Percentiles rank a stretch among this genome's conserved stretches.
Evolutionary conservation across 2,888 invertebrate species (phyloP).

Genomic region (Vesta saturnalis): DNA sequence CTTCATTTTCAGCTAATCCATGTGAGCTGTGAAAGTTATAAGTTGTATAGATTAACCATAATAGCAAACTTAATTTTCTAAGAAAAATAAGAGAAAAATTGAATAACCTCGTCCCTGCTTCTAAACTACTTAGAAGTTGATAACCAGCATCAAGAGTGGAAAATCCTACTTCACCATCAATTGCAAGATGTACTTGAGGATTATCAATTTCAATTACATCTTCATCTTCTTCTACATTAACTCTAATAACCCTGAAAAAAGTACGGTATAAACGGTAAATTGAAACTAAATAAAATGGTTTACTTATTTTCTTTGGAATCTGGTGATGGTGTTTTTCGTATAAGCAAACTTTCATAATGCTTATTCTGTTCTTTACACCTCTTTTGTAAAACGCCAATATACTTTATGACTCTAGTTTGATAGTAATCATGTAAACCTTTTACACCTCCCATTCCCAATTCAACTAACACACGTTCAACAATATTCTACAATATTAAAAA

Average conservation of each 20-base stretch:
- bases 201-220: conserved; percentile 51
- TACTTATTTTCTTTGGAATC: conserved; percentile 52
- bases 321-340: conserved; percentile 49
- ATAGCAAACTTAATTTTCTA: not conserved
- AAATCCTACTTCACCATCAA: conserved; percentile 52
- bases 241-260: conserved; percentile 46
- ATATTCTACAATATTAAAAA: conserved; percentile 63
- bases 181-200: conserved; percentile 53
- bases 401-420: conserved; percentile 60
- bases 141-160: conserved; percentile 55
- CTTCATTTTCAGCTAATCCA: conserved; percentile 45
- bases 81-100: not conserved
- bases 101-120: conserved; percentile 53
- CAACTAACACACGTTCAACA: conserved; percentile 69
- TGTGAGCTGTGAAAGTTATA: conserved; percentile 42
- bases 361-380: conserved; percentile 54
- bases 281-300: conserved; percentile 11
- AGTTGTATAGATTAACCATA: no score
- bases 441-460: conserved; percentile 70
- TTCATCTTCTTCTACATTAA: conserved; percentile 52
- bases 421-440: conserved; percentile 69
- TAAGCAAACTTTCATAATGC: conserved; percentile 50
- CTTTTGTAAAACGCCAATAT: conserved; percentile 52
- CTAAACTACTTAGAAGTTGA: conserved; percentile 56
- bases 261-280: not conserved